phyloP scores from a whole-genome alignment of 2,888 invertebrate species.

The Nebria salina region DNA sequence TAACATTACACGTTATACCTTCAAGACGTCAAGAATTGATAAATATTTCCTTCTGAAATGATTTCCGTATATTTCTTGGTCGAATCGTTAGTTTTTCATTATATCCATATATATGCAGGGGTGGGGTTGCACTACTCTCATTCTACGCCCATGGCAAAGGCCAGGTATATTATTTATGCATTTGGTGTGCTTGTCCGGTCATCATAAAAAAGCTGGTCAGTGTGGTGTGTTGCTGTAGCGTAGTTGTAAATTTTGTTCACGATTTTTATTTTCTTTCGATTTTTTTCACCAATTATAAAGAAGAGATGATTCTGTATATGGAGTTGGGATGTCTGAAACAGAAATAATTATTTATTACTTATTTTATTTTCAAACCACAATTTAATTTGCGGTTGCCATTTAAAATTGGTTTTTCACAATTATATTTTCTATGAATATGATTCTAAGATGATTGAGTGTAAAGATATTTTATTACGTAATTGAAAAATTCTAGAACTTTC shows the following conservation, averaged over 20 bases:
- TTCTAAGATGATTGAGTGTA: too few relatives aligned
- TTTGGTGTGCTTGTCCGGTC: background rate
- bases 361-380: background rate
- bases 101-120: background rate
- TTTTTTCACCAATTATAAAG: slow-evolving; percentile 6
- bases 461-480: too few relatives aligned
- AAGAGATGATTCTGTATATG: slow-evolving; percentile 10
- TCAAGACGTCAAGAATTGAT: too few relatives aligned
- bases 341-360: slow-evolving; percentile 10
- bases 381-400: too few relatives aligned
- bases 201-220: slow-evolving; percentile 26
- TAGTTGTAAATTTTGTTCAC: slow-evolving; percentile 26
- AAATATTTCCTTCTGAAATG: too few relatives aligned
- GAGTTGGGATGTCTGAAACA: background rate
- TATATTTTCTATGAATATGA: too few relatives aligned
- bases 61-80: background rate
- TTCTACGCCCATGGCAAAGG: slow-evolving; percentile 8
- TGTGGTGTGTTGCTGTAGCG: background rate
- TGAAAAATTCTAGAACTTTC: too few relatives aligned
- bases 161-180: slow-evolving; percentile 33
- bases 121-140: slow-evolving; percentile 6
- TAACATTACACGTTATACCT: too few relatives aligned
- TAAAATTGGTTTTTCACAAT: too few relatives aligned
- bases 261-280: background rate
- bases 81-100: background rate